These are phyloP conservation scores for Apis laboriosa DNA, from an alignment of 1,140 invertebrate species.

Conservation along the genomic window DNA sequence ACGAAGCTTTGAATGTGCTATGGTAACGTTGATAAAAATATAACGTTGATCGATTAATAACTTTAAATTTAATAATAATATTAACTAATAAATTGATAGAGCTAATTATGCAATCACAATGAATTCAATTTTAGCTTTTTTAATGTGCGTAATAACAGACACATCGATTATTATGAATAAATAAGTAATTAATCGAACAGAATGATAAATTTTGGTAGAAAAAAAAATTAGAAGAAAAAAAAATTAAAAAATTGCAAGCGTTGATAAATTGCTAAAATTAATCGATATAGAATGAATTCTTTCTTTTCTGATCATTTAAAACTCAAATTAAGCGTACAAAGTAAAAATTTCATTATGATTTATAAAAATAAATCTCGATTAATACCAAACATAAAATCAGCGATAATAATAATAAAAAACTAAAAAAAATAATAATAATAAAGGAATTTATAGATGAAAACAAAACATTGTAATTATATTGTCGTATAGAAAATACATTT, in stretches of 20 bases:
- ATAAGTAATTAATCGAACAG: background rate
- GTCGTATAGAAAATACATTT: background rate
- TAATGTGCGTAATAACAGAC: background rate
- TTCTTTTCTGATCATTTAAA: background rate
- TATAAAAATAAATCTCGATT: background rate
- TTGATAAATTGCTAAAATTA: background rate
- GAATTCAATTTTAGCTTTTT: background rate
- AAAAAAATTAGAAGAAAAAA: background rate
- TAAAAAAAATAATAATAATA: background rate
- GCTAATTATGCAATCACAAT: background rate
- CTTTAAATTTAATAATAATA: background rate
- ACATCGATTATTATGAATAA: background rate
- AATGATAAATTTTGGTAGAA: background rate
- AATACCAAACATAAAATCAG: background rate
- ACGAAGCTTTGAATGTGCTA: conserved; percentile 27
- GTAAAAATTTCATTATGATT: background rate
- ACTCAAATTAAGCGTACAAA: background rate
- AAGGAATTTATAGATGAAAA: background rate
- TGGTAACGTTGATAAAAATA: background rate
- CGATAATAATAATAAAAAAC: background rate
- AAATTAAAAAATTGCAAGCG: background rate
- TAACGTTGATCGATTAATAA: conserved; percentile 4
- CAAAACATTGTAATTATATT: background rate
- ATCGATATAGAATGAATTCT: background rate
- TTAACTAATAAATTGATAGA: background rate